phyloP scores from a whole-genome alignment of 2,888 invertebrate genomes.

The Deroplatys truncata region DNA sequence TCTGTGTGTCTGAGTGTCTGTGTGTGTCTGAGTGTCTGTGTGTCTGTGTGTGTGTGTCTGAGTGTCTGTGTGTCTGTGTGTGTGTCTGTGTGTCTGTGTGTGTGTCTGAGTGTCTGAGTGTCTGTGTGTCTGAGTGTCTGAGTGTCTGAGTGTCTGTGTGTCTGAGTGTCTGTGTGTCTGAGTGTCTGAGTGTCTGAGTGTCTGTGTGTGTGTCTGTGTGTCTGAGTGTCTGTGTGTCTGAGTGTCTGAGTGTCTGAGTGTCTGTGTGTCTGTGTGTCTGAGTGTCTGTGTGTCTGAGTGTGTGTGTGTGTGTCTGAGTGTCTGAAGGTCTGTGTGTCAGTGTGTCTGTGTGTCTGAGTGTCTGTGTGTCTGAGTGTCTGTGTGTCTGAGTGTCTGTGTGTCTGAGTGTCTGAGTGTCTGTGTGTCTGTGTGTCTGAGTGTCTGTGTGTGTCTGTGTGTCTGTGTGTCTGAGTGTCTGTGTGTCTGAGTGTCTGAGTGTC shows the following conservation, averaged over 20 bases:
- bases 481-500: too few relatives aligned
- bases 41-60: not conserved
- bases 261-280: too few relatives aligned
- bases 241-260: not conserved
- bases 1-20: not conserved
- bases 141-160: too few relatives aligned
- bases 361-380: too few relatives aligned
- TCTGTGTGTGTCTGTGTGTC: too few relatives aligned
- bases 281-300: too few relatives aligned
- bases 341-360: not conserved
- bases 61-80: not conserved
- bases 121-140: not conserved
- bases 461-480: too few relatives aligned
- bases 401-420: too few relatives aligned
- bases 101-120: not conserved
- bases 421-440: too few relatives aligned
- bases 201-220: not conserved
- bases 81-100: not conserved
- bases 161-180: not conserved
- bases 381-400: too few relatives aligned
- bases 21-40: not conserved
- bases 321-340: not conserved
- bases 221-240: not conserved
- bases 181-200: not conserved
- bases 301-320: not conserved